phyloP scores from a whole-genome alignment of 2,797 vertebrate genomes.

The Sparus aurata region DNA sequence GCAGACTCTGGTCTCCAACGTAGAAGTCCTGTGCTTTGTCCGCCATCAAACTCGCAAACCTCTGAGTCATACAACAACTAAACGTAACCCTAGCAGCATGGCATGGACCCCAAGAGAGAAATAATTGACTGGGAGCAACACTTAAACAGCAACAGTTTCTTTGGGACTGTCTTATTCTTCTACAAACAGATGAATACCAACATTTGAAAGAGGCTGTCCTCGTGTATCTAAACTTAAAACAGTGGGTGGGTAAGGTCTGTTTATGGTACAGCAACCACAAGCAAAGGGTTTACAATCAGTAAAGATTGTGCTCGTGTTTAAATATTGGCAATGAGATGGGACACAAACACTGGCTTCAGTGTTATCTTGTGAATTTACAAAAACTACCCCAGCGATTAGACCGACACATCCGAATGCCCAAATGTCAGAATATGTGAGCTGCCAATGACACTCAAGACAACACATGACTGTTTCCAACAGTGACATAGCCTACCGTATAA shows the following conservation, averaged over 20 bases:
- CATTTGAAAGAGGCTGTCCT: neutral
- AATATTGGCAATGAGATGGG: neutral
- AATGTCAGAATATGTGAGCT: too few species aligned
- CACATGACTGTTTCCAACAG: too few species aligned
- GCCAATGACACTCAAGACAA: too few species aligned
- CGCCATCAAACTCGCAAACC: too few species aligned
- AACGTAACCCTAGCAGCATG: neutral
- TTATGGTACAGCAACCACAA: neutral
- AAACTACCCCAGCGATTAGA: neutral
- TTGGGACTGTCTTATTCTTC: neutral
- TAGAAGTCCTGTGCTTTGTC: too few species aligned
- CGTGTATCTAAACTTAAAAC: neutral
- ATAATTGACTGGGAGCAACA: neutral
- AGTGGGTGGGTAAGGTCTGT: neutral
- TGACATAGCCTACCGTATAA: too few species aligned
- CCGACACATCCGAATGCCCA: too few species aligned
- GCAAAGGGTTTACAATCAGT: neutral
- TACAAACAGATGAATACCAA: neutral
- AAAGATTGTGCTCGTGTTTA: neutral
- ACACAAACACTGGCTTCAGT: too few species aligned
- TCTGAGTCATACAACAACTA: too few species aligned
- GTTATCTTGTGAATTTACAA: neutral
- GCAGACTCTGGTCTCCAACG: too few species aligned
- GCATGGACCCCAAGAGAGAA: neutral
- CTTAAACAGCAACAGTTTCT: neutral